Evolutionary conservation across 2,888 invertebrate species (phyloP).

Genomic region (Drosophila peninsularis): DNA sequence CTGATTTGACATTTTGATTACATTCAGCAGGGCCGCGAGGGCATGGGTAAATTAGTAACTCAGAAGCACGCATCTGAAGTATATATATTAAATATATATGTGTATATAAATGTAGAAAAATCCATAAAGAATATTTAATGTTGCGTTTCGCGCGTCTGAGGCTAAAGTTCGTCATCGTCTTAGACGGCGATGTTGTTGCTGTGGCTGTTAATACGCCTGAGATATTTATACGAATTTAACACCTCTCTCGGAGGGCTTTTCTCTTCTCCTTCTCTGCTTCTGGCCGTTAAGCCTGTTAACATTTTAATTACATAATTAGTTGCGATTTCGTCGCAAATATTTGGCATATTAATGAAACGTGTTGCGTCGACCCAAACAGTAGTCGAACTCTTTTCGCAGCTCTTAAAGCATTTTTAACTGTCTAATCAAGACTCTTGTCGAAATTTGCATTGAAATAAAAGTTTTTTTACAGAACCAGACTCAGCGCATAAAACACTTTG

Average conservation of each 20-base stretch:
- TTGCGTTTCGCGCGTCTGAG: slow-evolving; percentile 43
- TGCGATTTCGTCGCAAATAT: slow-evolving; percentile 56
- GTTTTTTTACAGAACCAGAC: neutral
- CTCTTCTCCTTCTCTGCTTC: neutral
- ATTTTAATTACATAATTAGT: slow-evolving; percentile 77
- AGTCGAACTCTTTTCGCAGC: neutral
- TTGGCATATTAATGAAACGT: slow-evolving; percentile 45
- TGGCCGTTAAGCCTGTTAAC: slow-evolving; percentile 66
- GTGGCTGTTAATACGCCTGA: slow-evolving; percentile 57
- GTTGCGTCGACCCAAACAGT: neutral
- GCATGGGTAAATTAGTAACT: slow-evolving; percentile 30
- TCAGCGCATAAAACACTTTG: neutral
- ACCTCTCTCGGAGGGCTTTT: slow-evolving; percentile 53
- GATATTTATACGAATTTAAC: slow-evolving; percentile 68
- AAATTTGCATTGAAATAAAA: neutral
- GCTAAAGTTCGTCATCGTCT: slow-evolving; percentile 47
- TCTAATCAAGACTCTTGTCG: neutral
- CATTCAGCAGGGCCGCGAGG: slow-evolving; percentile 37
- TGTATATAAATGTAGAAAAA: slow-evolving; percentile 36
- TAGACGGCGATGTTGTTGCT: slow-evolving; percentile 1
- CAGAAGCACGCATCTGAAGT: slow-evolving; percentile 1
- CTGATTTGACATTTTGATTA: slow-evolving; percentile 79
- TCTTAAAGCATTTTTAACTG: neutral
- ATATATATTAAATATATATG: slow-evolving; percentile 31
- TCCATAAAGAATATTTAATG: slow-evolving; percentile 61